Conservation (phyloP, 2,888 invertebrate genomes). For the Drymonia ruficornis region DNA sequence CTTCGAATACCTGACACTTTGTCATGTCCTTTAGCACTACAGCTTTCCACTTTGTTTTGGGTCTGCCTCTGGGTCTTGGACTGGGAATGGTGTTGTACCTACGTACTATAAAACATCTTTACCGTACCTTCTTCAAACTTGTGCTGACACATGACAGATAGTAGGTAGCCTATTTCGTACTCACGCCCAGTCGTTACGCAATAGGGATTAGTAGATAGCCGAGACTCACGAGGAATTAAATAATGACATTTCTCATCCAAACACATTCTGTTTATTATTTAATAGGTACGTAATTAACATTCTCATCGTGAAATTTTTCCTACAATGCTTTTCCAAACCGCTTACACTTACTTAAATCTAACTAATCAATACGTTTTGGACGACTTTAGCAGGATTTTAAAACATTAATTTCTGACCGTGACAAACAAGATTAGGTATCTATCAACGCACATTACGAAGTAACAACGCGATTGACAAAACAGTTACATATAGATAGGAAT, state of each 20-base stretch:
- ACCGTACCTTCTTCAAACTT: too few relatives aligned
- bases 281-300: constrained; percentile 73
- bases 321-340: constrained; percentile 77
- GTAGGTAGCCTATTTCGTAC: too few relatives aligned
- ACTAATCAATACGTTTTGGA: constrained; percentile 70
- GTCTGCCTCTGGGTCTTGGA: too few relatives aligned
- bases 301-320: constrained; percentile 64
- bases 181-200: too few relatives aligned
- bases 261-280: constrained; percentile 77
- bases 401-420: constrained; percentile 27
- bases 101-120: too few relatives aligned
- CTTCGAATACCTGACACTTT: too few relatives aligned
- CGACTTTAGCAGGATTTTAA: constrained; percentile 58
- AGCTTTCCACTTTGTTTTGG: too few relatives aligned
- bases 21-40: too few relatives aligned
- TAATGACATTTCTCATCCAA: constrained; percentile 63
- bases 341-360: constrained; percentile 73
- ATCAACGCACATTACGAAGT: constrained; percentile 22
- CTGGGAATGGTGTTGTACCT: too few relatives aligned
- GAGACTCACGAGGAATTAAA: constrained; percentile 11
- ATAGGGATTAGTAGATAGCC: not conserved
- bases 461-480: constrained; percentile 32
- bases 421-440: constrained; percentile 23
- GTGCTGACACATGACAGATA: too few relatives aligned
- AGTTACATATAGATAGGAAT: constrained; percentile 38